Conservation (phyloP, 2,888 invertebrate species). For the Prenolepis imparis region DNA sequence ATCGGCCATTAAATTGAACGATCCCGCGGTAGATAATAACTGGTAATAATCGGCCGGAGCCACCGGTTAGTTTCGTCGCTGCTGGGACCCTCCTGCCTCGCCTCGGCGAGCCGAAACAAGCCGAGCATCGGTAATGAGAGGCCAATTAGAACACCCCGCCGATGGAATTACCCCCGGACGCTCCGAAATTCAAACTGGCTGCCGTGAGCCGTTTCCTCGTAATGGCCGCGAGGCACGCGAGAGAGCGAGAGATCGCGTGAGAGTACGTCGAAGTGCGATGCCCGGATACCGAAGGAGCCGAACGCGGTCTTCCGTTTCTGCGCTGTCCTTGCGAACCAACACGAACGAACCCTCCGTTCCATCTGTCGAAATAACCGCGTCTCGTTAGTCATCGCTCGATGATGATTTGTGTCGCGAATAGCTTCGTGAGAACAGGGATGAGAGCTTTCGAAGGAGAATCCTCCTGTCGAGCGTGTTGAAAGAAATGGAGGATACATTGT, state of each 20-base stretch:
- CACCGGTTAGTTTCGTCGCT: constrained; percentile 74
- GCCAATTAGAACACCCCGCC: constrained; percentile 85
- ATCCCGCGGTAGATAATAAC: constrained; percentile 85
- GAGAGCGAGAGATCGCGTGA: constrained; percentile 60
- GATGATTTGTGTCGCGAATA: constrained; percentile 39
- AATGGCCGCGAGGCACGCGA: constrained; percentile 82
- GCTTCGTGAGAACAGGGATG: constrained; percentile 8
- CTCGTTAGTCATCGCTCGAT: constrained; percentile 44
- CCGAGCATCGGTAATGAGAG: constrained; percentile 86
- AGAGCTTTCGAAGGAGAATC: background rate
- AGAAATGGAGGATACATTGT: background rate
- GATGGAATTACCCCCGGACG: constrained; percentile 84
- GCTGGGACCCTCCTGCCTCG: constrained; percentile 69
- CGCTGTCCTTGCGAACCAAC: background rate
- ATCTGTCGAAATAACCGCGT: constrained; percentile 22
- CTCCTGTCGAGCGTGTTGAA: background rate
- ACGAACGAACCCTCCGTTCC: background rate
- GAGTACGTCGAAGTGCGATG: constrained; percentile 45
- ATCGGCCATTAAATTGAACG: constrained; percentile 85
- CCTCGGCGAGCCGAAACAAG: constrained; percentile 79
- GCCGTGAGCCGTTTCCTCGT: constrained; percentile 78
- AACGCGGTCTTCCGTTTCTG: constrained; percentile 1
- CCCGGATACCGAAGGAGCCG: constrained; percentile 26
- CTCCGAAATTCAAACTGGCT: constrained; percentile 85
- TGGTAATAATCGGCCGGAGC: constrained; percentile 83